Conservation (phyloP, 2,113 vertebrate genomes). For the Alectura lathami region DNA sequence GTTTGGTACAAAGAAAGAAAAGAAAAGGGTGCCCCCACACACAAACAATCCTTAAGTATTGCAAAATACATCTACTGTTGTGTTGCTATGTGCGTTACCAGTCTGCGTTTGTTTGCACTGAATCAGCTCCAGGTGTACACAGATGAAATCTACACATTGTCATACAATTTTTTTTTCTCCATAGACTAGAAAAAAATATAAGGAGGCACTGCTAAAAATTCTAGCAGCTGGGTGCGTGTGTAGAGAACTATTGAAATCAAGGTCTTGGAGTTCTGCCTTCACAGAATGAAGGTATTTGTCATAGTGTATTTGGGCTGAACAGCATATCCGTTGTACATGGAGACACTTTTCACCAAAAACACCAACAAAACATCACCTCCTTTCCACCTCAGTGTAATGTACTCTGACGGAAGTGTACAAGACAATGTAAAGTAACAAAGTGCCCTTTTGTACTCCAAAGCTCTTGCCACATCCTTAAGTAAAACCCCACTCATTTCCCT, state of each 20-base stretch:
- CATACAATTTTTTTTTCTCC: background rate
- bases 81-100: background rate
- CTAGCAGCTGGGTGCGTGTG: background rate
- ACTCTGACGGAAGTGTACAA: background rate
- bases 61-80: background rate
- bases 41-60: background rate
- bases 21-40: background rate
- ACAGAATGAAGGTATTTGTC: background rate
- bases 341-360: background rate
- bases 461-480: background rate
- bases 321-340: background rate
- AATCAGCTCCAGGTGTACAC: background rate
- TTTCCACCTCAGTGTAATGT: fast-evolving
- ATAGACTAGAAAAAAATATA: background rate
- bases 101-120: background rate
- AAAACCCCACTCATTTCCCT: background rate
- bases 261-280: background rate
- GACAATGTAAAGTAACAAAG: background rate
- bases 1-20: background rate
- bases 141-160: background rate
- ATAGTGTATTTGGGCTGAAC: background rate
- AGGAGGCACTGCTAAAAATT: background rate
- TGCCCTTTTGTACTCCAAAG: background rate
- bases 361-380: background rate
- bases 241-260: background rate